These are phyloP conservation scores for Azemiops feae DNA, from an alignment of 2,113 vertebrate genomes.

Conservation along the genomic window DNA sequence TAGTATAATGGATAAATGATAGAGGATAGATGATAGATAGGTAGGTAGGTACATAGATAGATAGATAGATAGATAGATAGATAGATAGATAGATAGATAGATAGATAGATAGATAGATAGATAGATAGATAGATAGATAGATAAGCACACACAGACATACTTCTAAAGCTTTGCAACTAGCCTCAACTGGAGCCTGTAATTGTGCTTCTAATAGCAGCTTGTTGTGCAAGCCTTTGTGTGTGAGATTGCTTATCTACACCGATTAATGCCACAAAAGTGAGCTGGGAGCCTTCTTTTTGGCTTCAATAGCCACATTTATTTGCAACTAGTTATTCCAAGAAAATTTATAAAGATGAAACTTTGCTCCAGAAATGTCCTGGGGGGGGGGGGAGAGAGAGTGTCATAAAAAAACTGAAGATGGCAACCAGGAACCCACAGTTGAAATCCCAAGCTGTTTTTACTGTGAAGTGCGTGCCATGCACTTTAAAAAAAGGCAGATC, in stretches of 20 bases:
- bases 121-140: fast-evolving
- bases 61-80: too few relatives aligned
- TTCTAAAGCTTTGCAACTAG: background rate
- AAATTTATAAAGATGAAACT: background rate
- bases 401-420: background rate
- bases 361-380: background rate
- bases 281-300: background rate
- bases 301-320: background rate
- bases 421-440: background rate
- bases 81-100: background rate
- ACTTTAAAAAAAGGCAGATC: background rate
- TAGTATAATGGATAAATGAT: background rate
- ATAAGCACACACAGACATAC: background rate
- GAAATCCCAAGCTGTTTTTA: background rate
- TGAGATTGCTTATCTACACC: background rate
- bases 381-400: too few relatives aligned
- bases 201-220: background rate
- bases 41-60: background rate
- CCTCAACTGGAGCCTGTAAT: background rate
- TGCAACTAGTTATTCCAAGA: background rate
- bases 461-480: background rate
- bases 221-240: background rate
- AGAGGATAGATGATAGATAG: background rate
- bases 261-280: background rate
- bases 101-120: background rate